These are phyloP conservation scores for Cephalotes varians DNA, from an alignment of 2,888 invertebrate species.

Conservation along the genomic window DNA sequence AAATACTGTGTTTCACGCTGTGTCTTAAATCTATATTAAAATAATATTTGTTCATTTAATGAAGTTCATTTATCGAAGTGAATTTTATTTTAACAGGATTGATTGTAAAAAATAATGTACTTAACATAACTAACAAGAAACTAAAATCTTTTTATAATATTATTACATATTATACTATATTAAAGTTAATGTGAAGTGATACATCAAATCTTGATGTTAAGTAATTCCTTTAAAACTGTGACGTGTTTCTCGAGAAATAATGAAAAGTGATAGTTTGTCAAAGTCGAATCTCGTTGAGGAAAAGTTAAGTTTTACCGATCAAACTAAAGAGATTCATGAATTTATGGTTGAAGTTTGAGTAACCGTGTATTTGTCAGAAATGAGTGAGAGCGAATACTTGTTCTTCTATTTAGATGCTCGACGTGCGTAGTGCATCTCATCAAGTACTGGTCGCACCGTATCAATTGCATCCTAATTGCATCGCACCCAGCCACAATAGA, in stretches of 20 bases:
- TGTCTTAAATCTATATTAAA: background rate
- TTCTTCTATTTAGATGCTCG: background rate
- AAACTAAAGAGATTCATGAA: background rate
- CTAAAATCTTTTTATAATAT: background rate
- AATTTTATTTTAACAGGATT: background rate
- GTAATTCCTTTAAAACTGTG: background rate
- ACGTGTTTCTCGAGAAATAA: background rate
- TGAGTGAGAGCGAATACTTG: background rate
- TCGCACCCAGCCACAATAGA: conserved; percentile 21
- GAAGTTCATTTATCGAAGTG: background rate
- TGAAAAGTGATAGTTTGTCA: background rate
- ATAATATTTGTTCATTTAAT: background rate
- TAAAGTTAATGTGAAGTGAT: background rate
- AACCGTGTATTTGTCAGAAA: background rate
- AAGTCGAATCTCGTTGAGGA: background rate
- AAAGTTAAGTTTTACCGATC: background rate
- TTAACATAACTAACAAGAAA: background rate
- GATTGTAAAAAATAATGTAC: background rate
- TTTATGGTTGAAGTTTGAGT: background rate
- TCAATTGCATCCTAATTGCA: conserved; percentile 42
- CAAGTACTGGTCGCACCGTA: background rate
- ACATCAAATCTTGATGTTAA: background rate
- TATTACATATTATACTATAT: background rate
- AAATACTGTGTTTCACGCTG: background rate
- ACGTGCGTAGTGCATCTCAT: background rate